These are phyloP conservation scores for Sebastes paucispinis DNA, from an alignment of 2,797 vertebrate species.

Conservation along the genomic window DNA sequence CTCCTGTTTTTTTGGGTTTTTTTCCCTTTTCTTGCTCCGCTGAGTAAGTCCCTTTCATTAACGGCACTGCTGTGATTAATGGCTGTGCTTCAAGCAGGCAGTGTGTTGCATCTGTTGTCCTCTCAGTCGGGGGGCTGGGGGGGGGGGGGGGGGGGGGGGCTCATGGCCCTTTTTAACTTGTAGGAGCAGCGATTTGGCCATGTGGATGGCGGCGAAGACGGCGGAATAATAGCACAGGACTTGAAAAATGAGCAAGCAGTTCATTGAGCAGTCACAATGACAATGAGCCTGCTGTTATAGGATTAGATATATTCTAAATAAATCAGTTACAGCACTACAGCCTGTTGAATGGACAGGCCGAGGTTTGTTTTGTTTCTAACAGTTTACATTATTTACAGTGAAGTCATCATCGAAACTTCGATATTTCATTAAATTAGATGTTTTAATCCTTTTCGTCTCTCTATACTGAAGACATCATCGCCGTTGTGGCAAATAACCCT, in stretches of 20 bases:
- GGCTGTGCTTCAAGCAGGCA: conserved; percentile 43
- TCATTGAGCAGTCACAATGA: conserved; percentile 24
- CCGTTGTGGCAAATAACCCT: neutral
- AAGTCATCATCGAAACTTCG: neutral
- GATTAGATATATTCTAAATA: neutral
- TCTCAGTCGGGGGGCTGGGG: neutral
- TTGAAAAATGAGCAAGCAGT: conserved; percentile 21
- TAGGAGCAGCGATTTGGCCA: conserved; percentile 29
- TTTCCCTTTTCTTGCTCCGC: conserved; percentile 12
- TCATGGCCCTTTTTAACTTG: conserved; percentile 26
- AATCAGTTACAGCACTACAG: neutral
- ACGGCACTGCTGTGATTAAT: conserved; percentile 59
- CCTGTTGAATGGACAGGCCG: neutral
- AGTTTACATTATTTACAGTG: neutral
- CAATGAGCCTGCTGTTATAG: neutral
- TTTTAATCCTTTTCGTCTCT: neutral
- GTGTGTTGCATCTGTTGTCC: conserved; percentile 57
- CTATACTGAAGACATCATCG: neutral
- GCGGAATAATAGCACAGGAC: conserved; percentile 12
- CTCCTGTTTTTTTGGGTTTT: conserved; percentile 16
- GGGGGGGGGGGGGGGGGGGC: neutral
- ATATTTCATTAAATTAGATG: neutral
- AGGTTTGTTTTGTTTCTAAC: neutral
- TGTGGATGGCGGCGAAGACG: conserved; percentile 6
- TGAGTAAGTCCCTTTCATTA: conserved; percentile 52